Percentiles rank a stretch among this genome's conserved stretches.
Conservation (phyloP, 2,888 invertebrate species). For the Noctua pronuba region DNA sequence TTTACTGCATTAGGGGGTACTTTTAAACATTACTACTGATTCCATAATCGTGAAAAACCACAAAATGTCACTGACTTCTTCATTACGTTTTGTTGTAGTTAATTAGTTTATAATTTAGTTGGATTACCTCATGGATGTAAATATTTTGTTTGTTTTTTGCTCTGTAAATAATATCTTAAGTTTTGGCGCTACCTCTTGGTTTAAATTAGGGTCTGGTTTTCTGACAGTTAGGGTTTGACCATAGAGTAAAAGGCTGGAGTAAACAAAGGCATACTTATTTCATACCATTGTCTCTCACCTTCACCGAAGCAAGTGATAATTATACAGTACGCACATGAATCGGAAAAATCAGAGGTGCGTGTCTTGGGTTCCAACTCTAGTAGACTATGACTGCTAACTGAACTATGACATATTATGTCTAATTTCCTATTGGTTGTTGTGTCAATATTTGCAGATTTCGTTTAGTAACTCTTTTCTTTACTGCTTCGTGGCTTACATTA, state of each 20-base stretch:
- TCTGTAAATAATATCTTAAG: conserved; percentile 65
- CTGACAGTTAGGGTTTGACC: neutral
- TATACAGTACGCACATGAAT: no score
- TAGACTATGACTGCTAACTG: neutral
- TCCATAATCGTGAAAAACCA: conserved; percentile 4
- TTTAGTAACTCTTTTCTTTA: neutral
- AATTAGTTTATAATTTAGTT: conserved; percentile 60
- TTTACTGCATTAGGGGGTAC: neutral
- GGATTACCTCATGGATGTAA: conserved; percentile 73
- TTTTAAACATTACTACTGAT: neutral
- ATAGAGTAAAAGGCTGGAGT: conserved; percentile 4
- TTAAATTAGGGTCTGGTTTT: conserved; percentile 24
- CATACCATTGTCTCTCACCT: neutral
- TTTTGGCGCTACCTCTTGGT: conserved; percentile 52
- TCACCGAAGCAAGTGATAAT: no score
- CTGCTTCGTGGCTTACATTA: neutral
- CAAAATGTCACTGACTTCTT: conserved; percentile 27
- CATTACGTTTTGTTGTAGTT: conserved; percentile 58
- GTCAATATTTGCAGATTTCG: neutral
- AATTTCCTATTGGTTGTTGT: neutral
- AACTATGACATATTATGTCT: neutral
- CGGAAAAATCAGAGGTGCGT: no score
- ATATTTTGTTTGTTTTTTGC: conserved; percentile 56
- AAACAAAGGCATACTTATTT: neutral
- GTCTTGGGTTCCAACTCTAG: no score